Conservation (phyloP, 2,888 invertebrate genomes). For the Hyles lineata region DNA sequence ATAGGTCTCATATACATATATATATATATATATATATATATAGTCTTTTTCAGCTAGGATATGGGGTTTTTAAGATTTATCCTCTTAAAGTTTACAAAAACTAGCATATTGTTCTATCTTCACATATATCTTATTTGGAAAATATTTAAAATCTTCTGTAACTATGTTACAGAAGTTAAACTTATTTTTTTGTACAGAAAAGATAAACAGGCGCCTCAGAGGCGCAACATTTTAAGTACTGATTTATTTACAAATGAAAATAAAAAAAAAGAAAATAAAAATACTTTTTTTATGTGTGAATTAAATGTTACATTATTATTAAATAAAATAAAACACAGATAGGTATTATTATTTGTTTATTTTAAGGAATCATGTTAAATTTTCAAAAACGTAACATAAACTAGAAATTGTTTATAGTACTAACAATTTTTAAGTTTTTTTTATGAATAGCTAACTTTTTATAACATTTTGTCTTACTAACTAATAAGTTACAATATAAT, state of each 20-base stretch:
- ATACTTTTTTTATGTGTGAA: too few relatives aligned
- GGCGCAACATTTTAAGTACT: conserved; percentile 27
- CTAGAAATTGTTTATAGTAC: conserved; percentile 27
- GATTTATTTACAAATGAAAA: conserved; percentile 24
- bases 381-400: conserved; percentile 29
- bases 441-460: conserved; percentile 11
- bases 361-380: conserved; percentile 29
- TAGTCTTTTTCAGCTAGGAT: too few relatives aligned
- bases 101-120: too few relatives aligned
- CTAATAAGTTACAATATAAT: conserved; percentile 14
- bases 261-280: neutral
- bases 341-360: conserved; percentile 29
- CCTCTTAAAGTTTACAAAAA: too few relatives aligned
- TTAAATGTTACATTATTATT: too few relatives aligned
- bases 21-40: too few relatives aligned
- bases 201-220: conserved; percentile 27
- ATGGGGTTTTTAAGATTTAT: too few relatives aligned
- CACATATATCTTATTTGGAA: too few relatives aligned
- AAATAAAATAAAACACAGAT: neutral
- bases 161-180: too few relatives aligned
- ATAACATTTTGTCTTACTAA: conserved; percentile 11
- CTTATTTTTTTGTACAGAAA: conserved; percentile 23
- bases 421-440: conserved; percentile 22
- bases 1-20: too few relatives aligned
- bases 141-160: too few relatives aligned